A percentile compares a stretch with the other conserved stretches of the same genome.
Evolutionary conservation across 2,113 vertebrate species (phyloP).

Genomic region (Urocitellus parryii): DNA sequence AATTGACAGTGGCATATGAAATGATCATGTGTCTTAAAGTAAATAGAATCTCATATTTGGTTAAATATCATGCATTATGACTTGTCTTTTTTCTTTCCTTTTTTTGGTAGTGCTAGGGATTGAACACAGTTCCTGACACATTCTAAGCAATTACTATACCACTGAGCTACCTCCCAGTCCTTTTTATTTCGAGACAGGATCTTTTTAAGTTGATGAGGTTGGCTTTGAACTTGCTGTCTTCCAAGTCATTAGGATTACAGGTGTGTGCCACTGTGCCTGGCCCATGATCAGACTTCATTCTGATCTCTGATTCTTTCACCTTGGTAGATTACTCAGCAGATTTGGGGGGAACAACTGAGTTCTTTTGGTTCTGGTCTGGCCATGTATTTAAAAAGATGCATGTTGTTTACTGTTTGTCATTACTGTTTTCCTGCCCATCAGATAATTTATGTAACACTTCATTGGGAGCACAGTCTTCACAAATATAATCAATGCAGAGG

Average conservation of each 20-base stretch:
- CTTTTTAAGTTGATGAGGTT: too few species aligned
- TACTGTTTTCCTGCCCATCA: background rate
- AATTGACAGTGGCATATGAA: background rate
- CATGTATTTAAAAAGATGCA: conserved; percentile 54
- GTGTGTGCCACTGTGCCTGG: too few species aligned
- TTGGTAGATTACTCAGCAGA: conserved; percentile 17
- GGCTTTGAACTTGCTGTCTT: too few species aligned
- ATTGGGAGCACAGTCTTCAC: conserved; percentile 44
- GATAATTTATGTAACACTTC: conserved; percentile 65
- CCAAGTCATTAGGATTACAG: too few species aligned
- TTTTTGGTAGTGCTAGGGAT: too few species aligned
- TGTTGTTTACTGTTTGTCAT: conserved; percentile 36
- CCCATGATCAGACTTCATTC: background rate
- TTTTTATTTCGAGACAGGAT: too few species aligned
- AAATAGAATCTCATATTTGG: conserved; percentile 6
- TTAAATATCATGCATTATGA: conserved; percentile 23
- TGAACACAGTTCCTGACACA: too few species aligned
- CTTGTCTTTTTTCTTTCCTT: background rate
- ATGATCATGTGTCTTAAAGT: conserved; percentile 38
- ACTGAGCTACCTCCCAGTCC: too few species aligned
- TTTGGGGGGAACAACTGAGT: background rate
- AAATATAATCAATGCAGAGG: conserved; percentile 65
- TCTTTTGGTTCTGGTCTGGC: background rate
- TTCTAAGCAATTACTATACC: too few species aligned
- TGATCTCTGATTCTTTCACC: background rate